Base-by-base conservation (phyloP, 2,797 vertebrate species). In the Poecilia picta region DNA sequence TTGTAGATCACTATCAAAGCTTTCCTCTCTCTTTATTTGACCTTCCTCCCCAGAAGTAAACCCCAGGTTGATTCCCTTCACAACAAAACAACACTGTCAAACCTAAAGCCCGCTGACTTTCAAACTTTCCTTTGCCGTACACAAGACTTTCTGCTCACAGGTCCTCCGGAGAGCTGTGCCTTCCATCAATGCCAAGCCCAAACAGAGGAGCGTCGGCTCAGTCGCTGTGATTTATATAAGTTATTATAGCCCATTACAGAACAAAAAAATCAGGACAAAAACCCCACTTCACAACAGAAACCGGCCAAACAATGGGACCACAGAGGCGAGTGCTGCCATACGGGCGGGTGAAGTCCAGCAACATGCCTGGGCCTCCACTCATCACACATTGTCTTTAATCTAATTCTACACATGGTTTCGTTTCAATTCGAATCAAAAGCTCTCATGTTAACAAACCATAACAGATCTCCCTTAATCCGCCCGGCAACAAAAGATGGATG, bases 351-450 rank as follows among this genome's bases (percentile, higher is more conserved):
- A 93, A 90, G 94, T 95, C 95, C 95, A 88, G 94, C 90, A 72
- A 82, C 88, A 88, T 88, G 91, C 91, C 92, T 82, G 85, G 91
- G 91, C 87, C 81, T 88, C 89, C 90, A 90, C 92, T 94, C 91
- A 91, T 91, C 88, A 75, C 92, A 93, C 91, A 94, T 95, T 94
- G 94, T 95, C 90, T 96, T 95, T 95, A 95, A 96, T 96, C 94
- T 93, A 96, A 96, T 95, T 95, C 94, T 96, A 94, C 94, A 95
- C 95, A 95, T 95, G 93, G 94, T 95, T 95, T 94, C 88, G 86
- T 93, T 96, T 96, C 94, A 95, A 92, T 94, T 93, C 89, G 87
- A 96, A 95, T 96, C 95, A 95, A 96, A 95, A 95, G 94, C 95
- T 93, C 93, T 90, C 91, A 90, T 96, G 95, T 95, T 95, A 94